Evolutionary conservation across 2,888 invertebrate species (phyloP), one percentile per base, ranked within the genome.

Genomic region (Nezara viridula): DNA sequence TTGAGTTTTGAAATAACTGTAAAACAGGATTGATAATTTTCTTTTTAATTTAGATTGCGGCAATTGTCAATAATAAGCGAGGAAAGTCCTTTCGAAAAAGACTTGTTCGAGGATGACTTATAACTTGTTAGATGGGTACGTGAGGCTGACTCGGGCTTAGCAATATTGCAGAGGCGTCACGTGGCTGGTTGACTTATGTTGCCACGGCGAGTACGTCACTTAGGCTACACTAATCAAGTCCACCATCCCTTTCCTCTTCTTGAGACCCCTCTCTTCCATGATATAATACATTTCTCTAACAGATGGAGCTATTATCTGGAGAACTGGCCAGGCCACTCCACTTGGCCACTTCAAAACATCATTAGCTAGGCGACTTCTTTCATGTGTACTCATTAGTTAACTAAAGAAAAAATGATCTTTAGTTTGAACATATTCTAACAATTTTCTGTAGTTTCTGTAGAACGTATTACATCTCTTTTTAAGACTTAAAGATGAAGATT

Each of bases 211-310:
- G 81, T n/a, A 73, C 66, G 81, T 81, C 81, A 81, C 44, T 81
- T 81, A 44, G 81, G 81, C 81, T 44, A 24, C 81, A 24, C 81
- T 81, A 81, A 81, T 81, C 44, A 47, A 81, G 81, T 81, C n/a
- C n/a, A 0, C n/a, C 32, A 7, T 5, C 4, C 12, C 44, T n/a
- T n/a, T n/a, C n/a, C n/a, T n/a, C n/a, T n/a, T n/a, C n/a, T n/a
- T n/a, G n/a, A n/a, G n/a, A n/a, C n/a, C n/a, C n/a, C n/a, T n/a
- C n/a, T n/a, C n/a, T n/a, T 21, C 47, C 44, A 2, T 47, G 1
- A 44, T 6, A 44, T 81, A 44, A 81, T 44, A 81, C 44, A 81
- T 44, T 44, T 81, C 81, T n/a, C 44, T 81, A 44, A 44, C 81
- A 81, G 77, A 77, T 44, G 77, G 77, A 40, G 60, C 60, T 60